Conservation (phyloP, 2,113 vertebrate species). For the Hippotragus niger region DNA sequence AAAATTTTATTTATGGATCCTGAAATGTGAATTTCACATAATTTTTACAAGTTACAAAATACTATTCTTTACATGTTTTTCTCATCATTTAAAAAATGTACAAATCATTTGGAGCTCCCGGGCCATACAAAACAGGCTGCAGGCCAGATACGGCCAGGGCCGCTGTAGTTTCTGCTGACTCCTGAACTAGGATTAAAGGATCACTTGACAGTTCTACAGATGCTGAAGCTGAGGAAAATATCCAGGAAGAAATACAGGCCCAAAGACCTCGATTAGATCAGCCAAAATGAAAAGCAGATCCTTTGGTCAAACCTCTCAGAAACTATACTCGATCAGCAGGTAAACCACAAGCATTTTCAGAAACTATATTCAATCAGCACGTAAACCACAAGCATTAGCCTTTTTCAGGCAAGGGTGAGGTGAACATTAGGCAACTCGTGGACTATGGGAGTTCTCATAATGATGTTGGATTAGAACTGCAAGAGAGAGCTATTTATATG, state of each 20-base stretch:
- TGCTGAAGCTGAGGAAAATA: not conserved
- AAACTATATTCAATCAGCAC: not conserved
- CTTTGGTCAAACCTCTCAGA: not conserved
- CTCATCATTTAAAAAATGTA: not conserved
- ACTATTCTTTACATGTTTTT: constrained; percentile 36
- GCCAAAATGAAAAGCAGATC: not conserved
- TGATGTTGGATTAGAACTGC: not conserved
- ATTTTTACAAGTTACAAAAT: constrained; percentile 32
- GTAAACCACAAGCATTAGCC: not conserved
- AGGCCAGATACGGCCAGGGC: not conserved
- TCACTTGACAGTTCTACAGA: not conserved
- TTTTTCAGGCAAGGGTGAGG: not conserved
- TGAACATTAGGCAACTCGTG: not conserved
- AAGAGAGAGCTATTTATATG: constrained; percentile 44
- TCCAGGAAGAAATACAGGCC: not conserved
- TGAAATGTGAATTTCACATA: not conserved
- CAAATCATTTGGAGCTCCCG: not conserved
- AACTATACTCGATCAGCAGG: not conserved
- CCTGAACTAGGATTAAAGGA: not conserved
- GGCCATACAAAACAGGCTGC: not conserved
- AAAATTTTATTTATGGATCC: constrained; percentile 12
- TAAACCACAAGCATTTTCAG: not conserved
- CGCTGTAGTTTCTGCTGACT: not conserved
- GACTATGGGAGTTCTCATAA: constrained; percentile 30
- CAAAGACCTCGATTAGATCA: not conserved